Evolutionary conservation across 2,113 vertebrate genomes (phyloP).

Genomic region (Cromileptes altivelis): DNA sequence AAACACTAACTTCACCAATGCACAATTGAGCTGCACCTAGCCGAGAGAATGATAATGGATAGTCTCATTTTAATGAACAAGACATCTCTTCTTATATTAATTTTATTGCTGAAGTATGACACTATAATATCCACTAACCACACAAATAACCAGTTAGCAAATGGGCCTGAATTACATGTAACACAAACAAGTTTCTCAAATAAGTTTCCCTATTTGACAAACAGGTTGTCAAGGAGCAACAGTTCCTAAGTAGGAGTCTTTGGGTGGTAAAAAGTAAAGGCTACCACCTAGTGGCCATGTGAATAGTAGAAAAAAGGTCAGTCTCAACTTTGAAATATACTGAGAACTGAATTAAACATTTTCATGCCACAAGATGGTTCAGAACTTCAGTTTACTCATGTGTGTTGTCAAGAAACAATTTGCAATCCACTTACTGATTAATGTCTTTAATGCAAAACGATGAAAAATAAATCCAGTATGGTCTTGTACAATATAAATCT

Average conservation of each 20-base stretch:
- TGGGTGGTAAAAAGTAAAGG: slow-evolving; percentile 46
- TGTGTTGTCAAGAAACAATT: slow-evolving; percentile 18
- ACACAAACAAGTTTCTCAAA: slow-evolving; percentile 1
- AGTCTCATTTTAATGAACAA: slow-evolving; percentile 15
- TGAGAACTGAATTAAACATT: neutral
- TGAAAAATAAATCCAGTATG: slow-evolving; percentile 79
- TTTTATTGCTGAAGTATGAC: slow-evolving; percentile 4
- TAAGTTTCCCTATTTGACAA: neutral
- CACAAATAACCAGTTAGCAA: slow-evolving; percentile 34
- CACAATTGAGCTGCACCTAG: neutral
- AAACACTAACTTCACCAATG: neutral
- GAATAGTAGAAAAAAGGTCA: neutral
- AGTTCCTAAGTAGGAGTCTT: neutral
- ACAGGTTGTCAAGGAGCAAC: slow-evolving; percentile 1
- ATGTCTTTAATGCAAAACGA: slow-evolving; percentile 82
- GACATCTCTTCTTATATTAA: slow-evolving; percentile 15
- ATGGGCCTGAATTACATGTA: slow-evolving; percentile 21
- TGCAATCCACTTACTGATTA: slow-evolving; percentile 40
- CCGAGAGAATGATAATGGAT: neutral
- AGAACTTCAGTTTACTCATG: slow-evolving; percentile 2
- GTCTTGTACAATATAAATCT: slow-evolving; percentile 70
- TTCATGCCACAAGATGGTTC: neutral
- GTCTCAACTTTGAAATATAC: neutral
- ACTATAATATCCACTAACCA: slow-evolving; percentile 1
- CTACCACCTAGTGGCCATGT: slow-evolving; percentile 72